Conservation (phyloP, 2,888 invertebrate species). For the Pollenia angustigena region DNA sequence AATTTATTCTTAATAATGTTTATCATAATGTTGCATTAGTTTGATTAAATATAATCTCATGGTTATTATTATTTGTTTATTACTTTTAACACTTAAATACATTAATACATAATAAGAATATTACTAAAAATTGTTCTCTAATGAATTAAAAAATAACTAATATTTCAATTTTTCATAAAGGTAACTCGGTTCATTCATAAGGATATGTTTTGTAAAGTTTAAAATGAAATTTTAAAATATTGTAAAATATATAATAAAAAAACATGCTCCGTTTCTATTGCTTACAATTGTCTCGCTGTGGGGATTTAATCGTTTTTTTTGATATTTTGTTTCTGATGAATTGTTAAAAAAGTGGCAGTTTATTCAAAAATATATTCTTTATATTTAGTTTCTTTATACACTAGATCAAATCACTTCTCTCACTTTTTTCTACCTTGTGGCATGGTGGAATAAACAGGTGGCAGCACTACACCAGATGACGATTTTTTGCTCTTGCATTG, state of each 20-base stretch:
- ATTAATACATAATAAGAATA: slow-evolving; percentile 20
- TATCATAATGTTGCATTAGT: background rate
- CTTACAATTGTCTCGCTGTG: slow-evolving; percentile 2
- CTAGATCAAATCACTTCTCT: slow-evolving; percentile 20
- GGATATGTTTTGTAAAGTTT: slow-evolving; percentile 52
- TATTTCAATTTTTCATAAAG: slow-evolving; percentile 26
- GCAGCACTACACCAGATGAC: too few species aligned
- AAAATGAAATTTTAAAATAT: background rate
- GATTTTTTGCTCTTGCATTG: too few species aligned
- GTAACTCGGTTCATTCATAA: slow-evolving; percentile 51
- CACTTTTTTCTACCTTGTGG: too few species aligned
- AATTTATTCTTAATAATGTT: background rate
- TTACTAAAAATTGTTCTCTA: slow-evolving; percentile 25
- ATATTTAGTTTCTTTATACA: background rate
- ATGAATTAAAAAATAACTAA: slow-evolving; percentile 32
- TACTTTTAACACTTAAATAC: slow-evolving; percentile 40
- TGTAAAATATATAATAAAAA: background rate
- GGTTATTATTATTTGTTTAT: background rate
- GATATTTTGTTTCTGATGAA: background rate
- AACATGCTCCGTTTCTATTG: slow-evolving; percentile 9
- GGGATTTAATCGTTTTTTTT: background rate
- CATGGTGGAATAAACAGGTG: too few species aligned
- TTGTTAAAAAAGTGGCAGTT: slow-evolving; percentile 49
- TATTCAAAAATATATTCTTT: slow-evolving; percentile 24
- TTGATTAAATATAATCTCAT: slow-evolving; percentile 37